Base-by-base conservation (phyloP, 2,797 vertebrate genomes). In the Synaphobranchus kaupii region DNA sequence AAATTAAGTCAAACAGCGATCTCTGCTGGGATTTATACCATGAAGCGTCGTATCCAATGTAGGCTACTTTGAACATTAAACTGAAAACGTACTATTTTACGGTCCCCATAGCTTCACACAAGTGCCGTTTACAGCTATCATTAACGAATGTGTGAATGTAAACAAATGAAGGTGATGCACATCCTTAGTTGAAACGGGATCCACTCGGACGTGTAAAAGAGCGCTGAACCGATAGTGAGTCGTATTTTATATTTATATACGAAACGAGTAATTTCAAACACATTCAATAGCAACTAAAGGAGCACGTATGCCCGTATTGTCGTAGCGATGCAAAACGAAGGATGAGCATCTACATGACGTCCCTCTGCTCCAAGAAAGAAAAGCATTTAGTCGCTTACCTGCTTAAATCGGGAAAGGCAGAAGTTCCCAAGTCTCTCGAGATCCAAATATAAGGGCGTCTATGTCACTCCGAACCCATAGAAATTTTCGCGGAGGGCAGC, bases 331-430 rank as follows among this genome's bases (percentile, higher is more conserved):
- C 85, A 56, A 47, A 86, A 85, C 56, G 48, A 89, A 88, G 90
- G 73, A 83, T 84, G 89, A 87, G 50, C 66, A 56, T 63, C 82
- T 68, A 20, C 5, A 56, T 87, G 50, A 82, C 87, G 85, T 87
- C 86, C 87, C 89, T 78, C 84, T 47, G 84, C 80, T 88, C n/a
- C 82, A 56, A 28, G 82, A 89, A 71, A 86, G 54, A 84, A 83
- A 90, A 90, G 84, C 86, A 88, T 88, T 85, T 83, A 82, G 80
- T 82, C 86, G 92, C 95, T 95, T 94, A 96, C 96, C 95, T 95
- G 90, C 92, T 88, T 84, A 93, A 87, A 93, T 88, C 89, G 88
- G 90, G 92, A 90, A 90, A 90, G 60, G 89, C 90, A 84, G 83
- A 88, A 93, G 89, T 92, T 91, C 92, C 76, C 83, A 71, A 83